A percentile compares a stretch with the other conserved stretches of the same genome.
phyloP scores from a whole-genome alignment of 2,113 vertebrate species.

The Pteruthius melanotis region DNA sequence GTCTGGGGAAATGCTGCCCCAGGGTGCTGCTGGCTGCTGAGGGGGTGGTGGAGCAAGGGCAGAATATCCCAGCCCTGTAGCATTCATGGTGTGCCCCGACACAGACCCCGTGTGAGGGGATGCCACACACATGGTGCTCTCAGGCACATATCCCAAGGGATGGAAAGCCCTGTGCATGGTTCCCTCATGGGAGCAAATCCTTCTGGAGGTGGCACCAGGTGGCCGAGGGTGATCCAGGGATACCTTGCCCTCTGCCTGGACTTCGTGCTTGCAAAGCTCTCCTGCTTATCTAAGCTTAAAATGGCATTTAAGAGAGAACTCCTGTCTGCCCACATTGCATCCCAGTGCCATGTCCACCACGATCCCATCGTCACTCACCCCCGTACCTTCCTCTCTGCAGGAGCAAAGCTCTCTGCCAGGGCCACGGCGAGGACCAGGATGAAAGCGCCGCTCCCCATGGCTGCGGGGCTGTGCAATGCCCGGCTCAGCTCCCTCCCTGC shows the following conservation, averaged over 20 bases:
- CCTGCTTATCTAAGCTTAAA: neutral
- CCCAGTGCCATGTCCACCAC: neutral
- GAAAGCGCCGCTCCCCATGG: neutral
- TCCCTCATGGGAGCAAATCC: neutral
- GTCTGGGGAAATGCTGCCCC: neutral
- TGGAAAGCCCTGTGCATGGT: neutral
- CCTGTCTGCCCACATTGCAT: neutral
- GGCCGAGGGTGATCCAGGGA: neutral
- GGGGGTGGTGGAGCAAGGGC: neutral
- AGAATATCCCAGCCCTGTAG: accelerated
- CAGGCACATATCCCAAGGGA: neutral
- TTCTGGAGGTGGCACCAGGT: neutral
- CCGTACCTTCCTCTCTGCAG: neutral
- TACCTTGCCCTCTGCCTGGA: neutral
- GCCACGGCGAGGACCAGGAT: neutral
- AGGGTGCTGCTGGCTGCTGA: neutral
- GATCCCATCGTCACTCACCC: neutral
- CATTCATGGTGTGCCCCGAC: accelerated
- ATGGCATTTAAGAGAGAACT: too few relatives aligned
- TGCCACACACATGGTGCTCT: neutral
- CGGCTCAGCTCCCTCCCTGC: accelerated
- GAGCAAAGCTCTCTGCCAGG: accelerated
- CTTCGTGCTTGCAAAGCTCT: neutral
- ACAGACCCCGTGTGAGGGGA: accelerated
- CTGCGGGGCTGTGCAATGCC: accelerated